These are phyloP conservation scores for Drosophila neonasuta DNA, from an alignment of 2,888 invertebrate species.

Conservation along the genomic window DNA sequence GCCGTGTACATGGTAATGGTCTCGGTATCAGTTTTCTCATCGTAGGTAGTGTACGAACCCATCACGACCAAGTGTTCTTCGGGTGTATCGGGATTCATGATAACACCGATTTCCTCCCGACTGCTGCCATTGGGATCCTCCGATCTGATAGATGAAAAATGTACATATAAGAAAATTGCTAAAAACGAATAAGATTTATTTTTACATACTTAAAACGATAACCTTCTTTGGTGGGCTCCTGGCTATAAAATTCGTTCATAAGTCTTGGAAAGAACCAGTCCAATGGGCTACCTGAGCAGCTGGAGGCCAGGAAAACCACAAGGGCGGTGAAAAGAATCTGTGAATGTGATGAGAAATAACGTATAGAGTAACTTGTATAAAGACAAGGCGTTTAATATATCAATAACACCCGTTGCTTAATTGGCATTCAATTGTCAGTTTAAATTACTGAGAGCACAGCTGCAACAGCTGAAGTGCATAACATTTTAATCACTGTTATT, in stretches of 20 bases:
- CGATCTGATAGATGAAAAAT: constrained; percentile 48
- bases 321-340: constrained; percentile 70
- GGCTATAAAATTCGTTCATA: constrained; percentile 72
- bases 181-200: not conserved
- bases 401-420: constrained; percentile 14
- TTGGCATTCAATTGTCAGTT: constrained; percentile 3
- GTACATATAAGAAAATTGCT: not conserved
- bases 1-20: constrained; percentile 81
- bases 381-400: not conserved
- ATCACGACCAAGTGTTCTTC: constrained; percentile 80
- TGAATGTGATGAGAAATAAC: not conserved
- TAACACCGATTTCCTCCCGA: constrained; percentile 80
- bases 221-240: constrained; percentile 77
- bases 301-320: constrained; percentile 62
- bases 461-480: constrained; percentile 27
- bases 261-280: constrained; percentile 72
- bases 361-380: too few species aligned
- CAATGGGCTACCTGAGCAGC: constrained; percentile 70
- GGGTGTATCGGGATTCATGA: constrained; percentile 80
- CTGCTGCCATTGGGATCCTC: constrained; percentile 80
- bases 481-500: constrained; percentile 33
- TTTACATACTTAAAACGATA: constrained; percentile 79
- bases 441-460: constrained; percentile 17
- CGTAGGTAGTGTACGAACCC: constrained; percentile 78
- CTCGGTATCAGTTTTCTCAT: constrained; percentile 78